phyloP scores from a whole-genome alignment of 1,140 invertebrate species.

The Cecropterus lyciades region DNA sequence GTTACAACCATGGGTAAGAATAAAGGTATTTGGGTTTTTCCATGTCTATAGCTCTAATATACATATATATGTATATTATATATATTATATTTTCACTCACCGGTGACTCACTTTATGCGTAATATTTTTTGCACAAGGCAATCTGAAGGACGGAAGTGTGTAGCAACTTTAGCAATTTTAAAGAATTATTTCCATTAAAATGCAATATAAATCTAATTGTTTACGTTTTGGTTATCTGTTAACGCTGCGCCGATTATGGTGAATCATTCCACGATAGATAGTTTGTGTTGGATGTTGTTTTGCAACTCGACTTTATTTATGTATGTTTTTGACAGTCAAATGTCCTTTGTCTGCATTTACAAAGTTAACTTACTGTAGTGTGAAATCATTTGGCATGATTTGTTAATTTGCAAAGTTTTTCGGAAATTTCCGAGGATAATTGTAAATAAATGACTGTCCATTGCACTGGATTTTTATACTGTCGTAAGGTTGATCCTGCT shows the following conservation, averaged over 20 bases:
- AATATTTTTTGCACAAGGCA: slow-evolving; percentile 46
- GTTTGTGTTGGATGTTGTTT: neutral
- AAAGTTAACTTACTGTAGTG: too few relatives aligned
- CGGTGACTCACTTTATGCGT: slow-evolving; percentile 56
- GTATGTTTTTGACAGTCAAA: too few relatives aligned
- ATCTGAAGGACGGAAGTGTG: neutral
- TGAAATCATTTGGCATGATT: too few relatives aligned
- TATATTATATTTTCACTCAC: slow-evolving; percentile 44
- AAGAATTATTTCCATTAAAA: slow-evolving; percentile 19
- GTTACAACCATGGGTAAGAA: slow-evolving; percentile 82
- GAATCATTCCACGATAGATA: neutral
- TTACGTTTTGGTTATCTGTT: neutral
- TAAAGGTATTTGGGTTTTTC: slow-evolving; percentile 79
- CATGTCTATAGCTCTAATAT: slow-evolving; percentile 50
- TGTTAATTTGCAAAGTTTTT: too few relatives aligned
- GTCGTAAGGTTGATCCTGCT: too few relatives aligned
- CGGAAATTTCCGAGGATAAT: too few relatives aligned
- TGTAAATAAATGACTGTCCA: too few relatives aligned
- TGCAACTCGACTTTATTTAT: too few relatives aligned
- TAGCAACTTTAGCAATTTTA: neutral
- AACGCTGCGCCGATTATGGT: neutral
- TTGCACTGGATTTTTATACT: too few relatives aligned
- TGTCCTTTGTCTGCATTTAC: too few relatives aligned
- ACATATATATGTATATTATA: slow-evolving; percentile 36
- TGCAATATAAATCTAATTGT: neutral